A percentile compares a stretch with the other conserved stretches of the same genome.
Evolutionary conservation across 2,888 invertebrate species (phyloP).

Genomic region (Xanthia icteritia): DNA sequence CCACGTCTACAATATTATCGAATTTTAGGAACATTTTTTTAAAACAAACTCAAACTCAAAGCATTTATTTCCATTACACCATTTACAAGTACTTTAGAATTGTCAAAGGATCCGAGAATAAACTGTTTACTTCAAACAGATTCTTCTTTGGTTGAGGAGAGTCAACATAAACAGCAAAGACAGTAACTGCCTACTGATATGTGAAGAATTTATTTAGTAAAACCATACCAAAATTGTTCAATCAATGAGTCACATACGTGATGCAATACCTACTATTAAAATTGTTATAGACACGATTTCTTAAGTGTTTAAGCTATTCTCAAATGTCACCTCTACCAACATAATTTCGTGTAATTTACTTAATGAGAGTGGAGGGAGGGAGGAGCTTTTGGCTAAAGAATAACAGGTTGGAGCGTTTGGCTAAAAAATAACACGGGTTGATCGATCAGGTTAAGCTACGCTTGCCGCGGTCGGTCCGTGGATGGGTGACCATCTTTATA

Average conservation of each 20-base stretch:
- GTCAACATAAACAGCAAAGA: neutral
- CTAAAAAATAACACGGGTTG: no score
- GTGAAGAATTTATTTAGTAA: slow-evolving; percentile 56
- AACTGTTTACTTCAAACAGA: neutral
- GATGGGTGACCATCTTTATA: no score
- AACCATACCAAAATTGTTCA: slow-evolving; percentile 46
- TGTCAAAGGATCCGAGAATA: neutral
- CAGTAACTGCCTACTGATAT: neutral
- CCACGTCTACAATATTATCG: neutral
- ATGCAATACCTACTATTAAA: slow-evolving; percentile 36
- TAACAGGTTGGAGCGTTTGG: no score
- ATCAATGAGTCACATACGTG: slow-evolving; percentile 27
- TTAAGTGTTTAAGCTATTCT: slow-evolving; percentile 13
- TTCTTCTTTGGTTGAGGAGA: neutral
- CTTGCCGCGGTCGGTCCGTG: no score
- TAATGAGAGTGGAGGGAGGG: neutral
- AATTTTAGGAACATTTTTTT: neutral
- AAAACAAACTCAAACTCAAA: neutral
- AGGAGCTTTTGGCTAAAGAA: no score
- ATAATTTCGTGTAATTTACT: slow-evolving; percentile 17
- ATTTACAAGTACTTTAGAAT: no score
- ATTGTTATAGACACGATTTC: neutral
- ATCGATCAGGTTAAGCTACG: no score
- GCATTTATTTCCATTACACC: neutral
- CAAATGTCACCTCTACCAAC: neutral